Percentiles rank a stretch among this genome's conserved stretches.
These are phyloP conservation scores for Psettodes erumei DNA, from an alignment of 2,113 vertebrate genomes.

Conservation along the genomic window DNA sequence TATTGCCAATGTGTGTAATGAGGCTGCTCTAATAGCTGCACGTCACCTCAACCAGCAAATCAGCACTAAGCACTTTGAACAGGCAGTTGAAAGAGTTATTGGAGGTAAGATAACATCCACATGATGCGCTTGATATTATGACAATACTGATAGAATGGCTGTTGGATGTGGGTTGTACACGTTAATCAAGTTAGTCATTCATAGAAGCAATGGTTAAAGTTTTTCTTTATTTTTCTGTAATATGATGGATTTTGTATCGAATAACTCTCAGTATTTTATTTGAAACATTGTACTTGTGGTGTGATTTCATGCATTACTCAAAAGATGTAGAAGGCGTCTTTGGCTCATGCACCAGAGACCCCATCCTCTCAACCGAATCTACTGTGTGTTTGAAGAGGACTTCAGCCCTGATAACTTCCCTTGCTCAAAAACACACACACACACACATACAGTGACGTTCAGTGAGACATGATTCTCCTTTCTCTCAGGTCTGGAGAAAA, in stretches of 20 bases:
- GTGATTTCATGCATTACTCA: neutral
- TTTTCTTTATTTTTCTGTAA: neutral
- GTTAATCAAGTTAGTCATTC: neutral
- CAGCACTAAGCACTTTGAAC: constrained; percentile 89
- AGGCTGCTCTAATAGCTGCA: constrained; percentile 85
- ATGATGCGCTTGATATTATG: neutral
- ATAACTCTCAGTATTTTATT: neutral
- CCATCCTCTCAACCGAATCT: neutral
- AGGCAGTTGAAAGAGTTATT: constrained; percentile 94
- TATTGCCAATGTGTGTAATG: constrained; percentile 85
- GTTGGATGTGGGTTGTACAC: neutral
- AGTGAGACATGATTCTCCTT: neutral
- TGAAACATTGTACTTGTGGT: neutral
- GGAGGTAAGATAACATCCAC: constrained; percentile 84
- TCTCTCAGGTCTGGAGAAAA: constrained; percentile 92
- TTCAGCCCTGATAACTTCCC: neutral
- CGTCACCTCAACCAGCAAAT: constrained; percentile 83
- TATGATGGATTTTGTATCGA: too few relatives aligned
- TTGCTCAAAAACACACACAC: too few relatives aligned
- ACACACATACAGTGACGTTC: neutral
- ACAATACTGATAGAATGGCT: neutral
- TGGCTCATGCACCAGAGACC: neutral
- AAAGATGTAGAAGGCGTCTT: neutral
- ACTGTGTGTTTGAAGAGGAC: neutral
- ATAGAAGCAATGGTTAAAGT: neutral